Conservation (phyloP, 2,113 vertebrate genomes). For the Salvelinus fontinalis region DNA sequence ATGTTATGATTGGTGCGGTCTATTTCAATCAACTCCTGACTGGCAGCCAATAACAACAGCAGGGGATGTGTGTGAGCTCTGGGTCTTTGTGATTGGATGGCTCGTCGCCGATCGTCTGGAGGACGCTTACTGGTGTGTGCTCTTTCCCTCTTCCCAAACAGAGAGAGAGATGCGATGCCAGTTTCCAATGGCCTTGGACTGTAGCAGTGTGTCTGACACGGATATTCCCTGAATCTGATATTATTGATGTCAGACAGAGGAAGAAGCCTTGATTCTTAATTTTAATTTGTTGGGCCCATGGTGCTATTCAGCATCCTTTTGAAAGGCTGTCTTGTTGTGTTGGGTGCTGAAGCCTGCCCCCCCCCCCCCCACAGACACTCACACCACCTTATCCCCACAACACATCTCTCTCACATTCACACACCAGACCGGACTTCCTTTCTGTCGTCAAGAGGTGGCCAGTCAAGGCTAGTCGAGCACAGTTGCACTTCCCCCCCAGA, state of each 20-base stretch:
- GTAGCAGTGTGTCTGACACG: not conserved
- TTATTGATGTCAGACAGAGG: not conserved
- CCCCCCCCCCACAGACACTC: not conserved
- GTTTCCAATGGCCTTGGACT: slow-evolving; percentile 36
- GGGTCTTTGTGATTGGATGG: slow-evolving; percentile 41
- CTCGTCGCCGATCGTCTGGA: slow-evolving; percentile 33
- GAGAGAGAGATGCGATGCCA: slow-evolving; percentile 40
- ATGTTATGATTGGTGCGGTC: slow-evolving; percentile 4
- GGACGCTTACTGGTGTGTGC: slow-evolving; percentile 38
- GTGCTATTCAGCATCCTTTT: not conserved
- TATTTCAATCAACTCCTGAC: slow-evolving; percentile 11
- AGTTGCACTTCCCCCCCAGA: not conserved
- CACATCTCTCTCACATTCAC: not conserved
- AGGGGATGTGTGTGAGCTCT: slow-evolving; percentile 56
- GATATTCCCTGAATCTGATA: not conserved
- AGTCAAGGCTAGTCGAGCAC: not conserved
- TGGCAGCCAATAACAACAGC: slow-evolving; percentile 36
- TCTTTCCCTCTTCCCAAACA: slow-evolving; percentile 41
- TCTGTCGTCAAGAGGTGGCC: not conserved
- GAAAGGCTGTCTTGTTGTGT: not conserved
- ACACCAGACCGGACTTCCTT: not conserved
- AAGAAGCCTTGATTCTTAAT: not conserved
- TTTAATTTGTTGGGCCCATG: not conserved
- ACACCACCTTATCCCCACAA: not conserved
- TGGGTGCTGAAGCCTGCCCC: not conserved